A percentile compares a stretch with the other conserved stretches of the same genome.
Evolutionary conservation across 1,140 invertebrate genomes (phyloP).

Genomic region (Cephus cinctus): DNA sequence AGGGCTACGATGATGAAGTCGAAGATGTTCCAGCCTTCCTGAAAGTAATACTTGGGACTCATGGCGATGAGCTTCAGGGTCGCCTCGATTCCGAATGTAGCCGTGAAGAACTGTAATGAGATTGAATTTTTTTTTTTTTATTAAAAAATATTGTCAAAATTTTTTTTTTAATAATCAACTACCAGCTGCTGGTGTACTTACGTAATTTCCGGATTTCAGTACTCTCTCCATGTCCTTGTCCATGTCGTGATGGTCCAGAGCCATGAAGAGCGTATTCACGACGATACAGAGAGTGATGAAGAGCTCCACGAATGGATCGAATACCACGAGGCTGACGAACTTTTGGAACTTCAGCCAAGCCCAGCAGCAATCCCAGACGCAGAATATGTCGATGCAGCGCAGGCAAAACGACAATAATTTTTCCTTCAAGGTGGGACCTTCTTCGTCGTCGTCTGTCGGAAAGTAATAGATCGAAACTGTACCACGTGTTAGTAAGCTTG

Average conservation of each 20-base stretch:
- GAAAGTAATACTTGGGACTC: conserved; percentile 96
- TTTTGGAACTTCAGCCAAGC: conserved; percentile 89
- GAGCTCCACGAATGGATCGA: conserved; percentile 96
- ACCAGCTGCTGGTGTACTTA: conserved; percentile 61
- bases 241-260: conserved; percentile 94
- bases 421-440: conserved; percentile 85
- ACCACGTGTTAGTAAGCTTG: conserved; percentile 66
- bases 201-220: conserved; percentile 92
- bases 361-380: conserved; percentile 96
- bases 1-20: conserved; percentile 97
- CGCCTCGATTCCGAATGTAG: conserved; percentile 97
- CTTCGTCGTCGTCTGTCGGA: conserved; percentile 88
- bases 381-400: conserved; percentile 87
- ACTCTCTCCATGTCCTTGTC: conserved; percentile 79
- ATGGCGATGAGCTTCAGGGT: conserved; percentile 93
- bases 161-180: conserved; percentile 7
- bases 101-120: conserved; percentile 88
- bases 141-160: neutral
- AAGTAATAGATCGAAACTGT: conserved; percentile 93
- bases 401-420: conserved; percentile 72
- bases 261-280: conserved; percentile 98
- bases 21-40: conserved; percentile 99
- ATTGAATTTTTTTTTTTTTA: neutral
- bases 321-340: conserved; percentile 87
- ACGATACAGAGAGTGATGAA: conserved; percentile 98